A percentile compares a stretch with the other conserved stretches of the same genome.
Conservation (phyloP, 92 coral and sea anemone genomes). For the Muricea muricata region DNA sequence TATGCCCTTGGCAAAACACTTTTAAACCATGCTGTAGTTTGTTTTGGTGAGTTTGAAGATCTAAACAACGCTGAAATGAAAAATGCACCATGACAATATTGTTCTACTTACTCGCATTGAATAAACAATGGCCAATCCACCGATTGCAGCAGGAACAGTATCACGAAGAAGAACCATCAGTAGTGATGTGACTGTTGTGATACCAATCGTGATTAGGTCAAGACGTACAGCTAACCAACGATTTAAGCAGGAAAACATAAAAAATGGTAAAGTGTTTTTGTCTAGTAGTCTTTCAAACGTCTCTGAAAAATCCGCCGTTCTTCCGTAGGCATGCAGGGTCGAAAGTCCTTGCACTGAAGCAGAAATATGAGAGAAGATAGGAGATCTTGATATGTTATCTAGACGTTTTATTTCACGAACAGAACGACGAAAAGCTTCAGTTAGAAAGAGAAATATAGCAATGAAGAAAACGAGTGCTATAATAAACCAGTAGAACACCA, state of each 20-base stretch:
- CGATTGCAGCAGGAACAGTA: constrained; percentile 75
- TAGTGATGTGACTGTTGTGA: constrained; percentile 74
- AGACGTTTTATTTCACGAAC: constrained; percentile 93
- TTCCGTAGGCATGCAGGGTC: constrained; percentile 90
- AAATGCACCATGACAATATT: too few relatives aligned
- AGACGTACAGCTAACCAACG: constrained; percentile 92
- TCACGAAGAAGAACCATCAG: constrained; percentile 86
- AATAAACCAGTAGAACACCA: constrained; percentile 82
- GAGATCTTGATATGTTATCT: constrained; percentile 87
- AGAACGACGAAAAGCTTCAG: constrained; percentile 75
- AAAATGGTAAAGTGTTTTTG: constrained; percentile 82
- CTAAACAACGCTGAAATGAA: too few relatives aligned
- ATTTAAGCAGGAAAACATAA: constrained; percentile 80
- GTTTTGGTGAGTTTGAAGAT: too few relatives aligned
- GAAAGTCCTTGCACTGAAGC: constrained; percentile 93
- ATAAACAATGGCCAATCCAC: constrained; percentile 83
- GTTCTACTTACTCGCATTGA: constrained; percentile 86
- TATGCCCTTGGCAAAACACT: too few relatives aligned
- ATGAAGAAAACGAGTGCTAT: constrained; percentile 74
- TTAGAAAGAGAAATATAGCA: constrained; percentile 71
- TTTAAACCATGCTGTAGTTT: too few relatives aligned
- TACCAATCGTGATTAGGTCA: constrained; percentile 72
- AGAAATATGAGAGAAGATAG: constrained; percentile 82
- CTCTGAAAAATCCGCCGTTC: constrained; percentile 75
- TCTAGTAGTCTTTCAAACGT: constrained; percentile 72